Base-by-base conservation (phyloP, 2,888 invertebrate genomes). In the Habrosyne pyritoides region DNA sequence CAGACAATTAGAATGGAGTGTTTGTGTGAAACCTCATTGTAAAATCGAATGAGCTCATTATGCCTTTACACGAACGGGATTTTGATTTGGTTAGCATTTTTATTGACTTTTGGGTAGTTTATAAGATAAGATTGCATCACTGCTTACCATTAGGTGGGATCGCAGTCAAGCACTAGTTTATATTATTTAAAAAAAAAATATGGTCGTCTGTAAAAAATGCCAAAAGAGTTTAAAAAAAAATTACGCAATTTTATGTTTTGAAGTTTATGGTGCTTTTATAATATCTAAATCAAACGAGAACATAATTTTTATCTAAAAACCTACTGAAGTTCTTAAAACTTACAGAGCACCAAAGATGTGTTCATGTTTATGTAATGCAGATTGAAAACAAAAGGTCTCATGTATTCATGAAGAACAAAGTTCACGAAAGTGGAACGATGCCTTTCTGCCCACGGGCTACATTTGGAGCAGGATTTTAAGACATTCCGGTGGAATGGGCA, bases 1-100 rank as follows among this genome's bases (percentile, higher is more conserved):
- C 26, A 21, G 28, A 8, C 50, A 28, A 30, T 50, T 50, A 50
- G 14, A 50, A 18, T 33, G 30, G 49, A 49, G 49, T 18, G 49
- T 36, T 36, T 12, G 36, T 49, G 10, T 49, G 14, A 28, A 49
- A n/a, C 28, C 28, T 49, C 28, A 18, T 49, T 18, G 49, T 28
- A 5, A 28, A 49, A 28, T 28, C 49, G n/a, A 10, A 10, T 49
- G 10, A 10, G 10, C 10, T 10, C 28, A 36, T 33, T 33, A 33
- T 33, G n/a, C 0, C n/a, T n/a, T 1, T 18, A 8, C 18, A 18
- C 18, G 12, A 18, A 12, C 8, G 33, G 5, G 6, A 30, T 8
- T 28, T 28, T 10, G 10, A 28, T n/a, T n/a, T n/a, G n/a, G n/a
- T n/a, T n/a, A n/a, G n/a, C n/a, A n/a, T n/a, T n/a, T n/a, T n/a